A percentile compares a stretch with the other conserved stretches of the same genome.
phyloP scores from a whole-genome alignment of 2,113 vertebrate genomes.

The Melanerpes aurifrons region DNA sequence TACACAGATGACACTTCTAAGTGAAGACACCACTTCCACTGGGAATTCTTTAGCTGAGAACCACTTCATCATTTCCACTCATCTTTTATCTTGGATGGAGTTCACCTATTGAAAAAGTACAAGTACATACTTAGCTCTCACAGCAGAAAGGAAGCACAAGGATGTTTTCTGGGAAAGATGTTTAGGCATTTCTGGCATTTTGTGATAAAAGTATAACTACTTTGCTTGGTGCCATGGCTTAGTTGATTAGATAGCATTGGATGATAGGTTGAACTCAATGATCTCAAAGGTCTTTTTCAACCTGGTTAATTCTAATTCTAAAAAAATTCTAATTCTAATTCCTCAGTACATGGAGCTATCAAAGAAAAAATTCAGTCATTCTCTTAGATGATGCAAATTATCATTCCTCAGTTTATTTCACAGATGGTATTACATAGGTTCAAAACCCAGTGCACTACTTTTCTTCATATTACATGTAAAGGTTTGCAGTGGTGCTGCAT shows the following conservation, averaged over 20 bases:
- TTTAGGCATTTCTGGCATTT: background rate
- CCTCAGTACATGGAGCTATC: background rate
- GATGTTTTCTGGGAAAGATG: background rate
- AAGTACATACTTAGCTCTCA: background rate
- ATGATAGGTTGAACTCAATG: no score
- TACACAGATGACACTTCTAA: background rate
- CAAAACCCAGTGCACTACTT: background rate
- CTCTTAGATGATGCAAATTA: background rate
- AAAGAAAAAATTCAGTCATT: background rate
- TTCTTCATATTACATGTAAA: background rate
- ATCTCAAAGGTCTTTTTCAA: no score
- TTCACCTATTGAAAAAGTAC: background rate
- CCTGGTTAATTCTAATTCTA: no score
- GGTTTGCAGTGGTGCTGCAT: background rate
- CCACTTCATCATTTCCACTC: background rate
- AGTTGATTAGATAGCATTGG: no score
- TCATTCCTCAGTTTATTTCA: background rate
- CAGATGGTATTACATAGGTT: background rate
- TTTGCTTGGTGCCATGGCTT: no score
- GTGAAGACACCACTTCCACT: background rate
- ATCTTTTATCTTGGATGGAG: background rate
- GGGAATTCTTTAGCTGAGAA: background rate
- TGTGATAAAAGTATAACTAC: background rate
- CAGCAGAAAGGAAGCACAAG: background rate
- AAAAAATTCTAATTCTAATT: background rate